Conservation (phyloP, 2,888 invertebrate genomes). For the Scaptodrosophila latifasciaeformis region DNA sequence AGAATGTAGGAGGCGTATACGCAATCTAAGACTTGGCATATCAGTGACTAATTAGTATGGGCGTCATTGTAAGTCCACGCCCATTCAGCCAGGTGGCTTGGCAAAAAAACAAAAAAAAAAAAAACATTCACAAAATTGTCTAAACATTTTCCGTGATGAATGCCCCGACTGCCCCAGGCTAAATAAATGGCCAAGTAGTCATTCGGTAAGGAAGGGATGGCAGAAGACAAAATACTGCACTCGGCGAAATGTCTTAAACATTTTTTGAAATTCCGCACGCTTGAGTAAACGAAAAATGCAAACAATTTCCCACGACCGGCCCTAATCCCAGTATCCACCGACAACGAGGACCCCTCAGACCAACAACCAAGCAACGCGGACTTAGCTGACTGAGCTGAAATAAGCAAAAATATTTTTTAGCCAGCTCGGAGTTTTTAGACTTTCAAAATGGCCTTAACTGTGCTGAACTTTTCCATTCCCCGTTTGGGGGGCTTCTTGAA, state of each 20-base stretch:
- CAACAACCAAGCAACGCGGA: not conserved
- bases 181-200: too few relatives aligned
- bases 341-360: too few relatives aligned
- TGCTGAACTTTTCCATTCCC: not conserved
- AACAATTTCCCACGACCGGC: slow-evolving; percentile 28
- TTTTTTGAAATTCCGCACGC: not conserved
- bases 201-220: too few relatives aligned
- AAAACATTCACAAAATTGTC: not conserved
- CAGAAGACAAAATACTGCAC: too few relatives aligned
- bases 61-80: not conserved
- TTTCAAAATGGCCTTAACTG: too few relatives aligned
- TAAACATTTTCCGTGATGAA: slow-evolving; percentile 6
- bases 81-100: too few relatives aligned
- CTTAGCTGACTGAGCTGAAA: not conserved
- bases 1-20: not conserved
- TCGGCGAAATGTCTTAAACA: slow-evolving; percentile 10
- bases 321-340: slow-evolving; percentile 9
- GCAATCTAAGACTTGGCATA: slow-evolving; percentile 6
- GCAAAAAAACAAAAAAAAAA: too few relatives aligned
- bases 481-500: slow-evolving; percentile 18
- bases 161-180: slow-evolving; percentile 3
- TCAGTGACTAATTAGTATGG: slow-evolving; percentile 40
- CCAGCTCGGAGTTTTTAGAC: too few relatives aligned
- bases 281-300: slow-evolving; percentile 20
- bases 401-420: slow-evolving; percentile 14